Percentiles rank a stretch among this genome's conserved stretches.
Evolutionary conservation across 2,888 invertebrate genomes (phyloP).

Genomic region (Andrena flavipes): DNA sequence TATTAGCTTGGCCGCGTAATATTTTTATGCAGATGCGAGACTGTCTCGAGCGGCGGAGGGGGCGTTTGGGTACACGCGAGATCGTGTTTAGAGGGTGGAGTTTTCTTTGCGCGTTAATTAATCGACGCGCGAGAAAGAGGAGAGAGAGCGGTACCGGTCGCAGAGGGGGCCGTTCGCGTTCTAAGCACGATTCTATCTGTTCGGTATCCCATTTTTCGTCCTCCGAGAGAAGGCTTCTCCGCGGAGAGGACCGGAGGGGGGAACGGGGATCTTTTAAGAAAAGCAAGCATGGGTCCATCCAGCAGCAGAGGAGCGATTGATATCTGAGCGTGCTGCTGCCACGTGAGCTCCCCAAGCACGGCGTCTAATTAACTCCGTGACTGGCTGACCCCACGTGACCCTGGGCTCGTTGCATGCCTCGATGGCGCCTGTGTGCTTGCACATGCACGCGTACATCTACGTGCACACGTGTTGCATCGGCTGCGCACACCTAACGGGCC

Average conservation of each 20-base stretch:
- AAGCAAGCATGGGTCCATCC: slow-evolving; percentile 69
- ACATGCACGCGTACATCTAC: slow-evolving; percentile 59
- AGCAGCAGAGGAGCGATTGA: slow-evolving; percentile 80
- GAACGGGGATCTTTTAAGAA: slow-evolving; percentile 60
- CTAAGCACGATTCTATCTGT: slow-evolving; percentile 56
- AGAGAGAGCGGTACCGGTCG: background rate
- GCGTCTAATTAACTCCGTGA: slow-evolving; percentile 85
- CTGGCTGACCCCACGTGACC: slow-evolving; percentile 82
- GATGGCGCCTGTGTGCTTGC: slow-evolving; percentile 73
- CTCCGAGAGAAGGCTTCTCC: too few species aligned
- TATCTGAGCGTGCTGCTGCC: slow-evolving; percentile 82
- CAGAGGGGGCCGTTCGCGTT: slow-evolving; percentile 17
- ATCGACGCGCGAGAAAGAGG: slow-evolving; percentile 4
- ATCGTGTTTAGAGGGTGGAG: slow-evolving; percentile 20
- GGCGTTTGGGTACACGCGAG: background rate
- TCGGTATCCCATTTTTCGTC: slow-evolving; percentile 56
- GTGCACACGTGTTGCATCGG: slow-evolving; percentile 73
- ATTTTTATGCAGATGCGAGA: background rate
- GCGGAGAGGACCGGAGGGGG: background rate
- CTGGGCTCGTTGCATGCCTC: slow-evolving; percentile 75
- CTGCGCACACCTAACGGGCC: slow-evolving; percentile 66
- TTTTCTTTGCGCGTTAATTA: slow-evolving; percentile 35
- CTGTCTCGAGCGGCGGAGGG: background rate
- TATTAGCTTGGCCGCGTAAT: background rate
- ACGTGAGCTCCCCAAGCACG: slow-evolving; percentile 79